These are phyloP conservation scores for Gambelia wislizenii DNA, from an alignment of 2,797 vertebrate species.

Conservation along the genomic window DNA sequence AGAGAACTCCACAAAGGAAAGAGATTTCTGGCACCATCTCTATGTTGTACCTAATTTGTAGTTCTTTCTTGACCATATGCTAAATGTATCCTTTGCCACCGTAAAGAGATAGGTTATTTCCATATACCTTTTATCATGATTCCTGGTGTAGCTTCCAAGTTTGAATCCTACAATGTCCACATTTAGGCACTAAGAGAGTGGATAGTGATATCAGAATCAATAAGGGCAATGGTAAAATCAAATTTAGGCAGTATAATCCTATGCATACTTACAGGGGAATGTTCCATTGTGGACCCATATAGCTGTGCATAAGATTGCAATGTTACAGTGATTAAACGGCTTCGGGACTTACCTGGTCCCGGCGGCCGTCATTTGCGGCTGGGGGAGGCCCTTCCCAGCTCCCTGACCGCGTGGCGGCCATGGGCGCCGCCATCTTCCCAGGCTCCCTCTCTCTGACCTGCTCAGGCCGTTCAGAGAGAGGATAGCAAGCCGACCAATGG, in stretches of 20 bases:
- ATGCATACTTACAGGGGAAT: not conserved
- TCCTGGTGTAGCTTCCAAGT: not conserved
- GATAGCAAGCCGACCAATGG: no score
- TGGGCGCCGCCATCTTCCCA: no score
- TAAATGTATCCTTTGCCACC: not conserved
- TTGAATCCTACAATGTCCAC: not conserved
- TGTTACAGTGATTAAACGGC: not conserved
- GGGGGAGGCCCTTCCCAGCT: no score
- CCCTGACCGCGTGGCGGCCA: no score
- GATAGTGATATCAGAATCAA: not conserved
- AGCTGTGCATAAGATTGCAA: not conserved
- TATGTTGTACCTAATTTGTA: not conserved
- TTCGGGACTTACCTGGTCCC: no score
- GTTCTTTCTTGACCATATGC: not conserved
- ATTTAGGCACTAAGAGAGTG: not conserved
- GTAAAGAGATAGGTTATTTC: not conserved
- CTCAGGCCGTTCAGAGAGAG: no score
- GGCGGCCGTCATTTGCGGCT: no score
- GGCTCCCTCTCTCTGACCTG: no score
- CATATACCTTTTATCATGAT: not conserved
- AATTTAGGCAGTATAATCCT: not conserved
- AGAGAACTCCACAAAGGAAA: no score
- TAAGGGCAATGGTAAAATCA: not conserved
- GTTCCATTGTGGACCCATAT: not conserved
- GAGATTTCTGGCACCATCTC: no score